Evolutionary conservation across 2,797 vertebrate species (phyloP).

Genomic region (Vipera latastei): DNA sequence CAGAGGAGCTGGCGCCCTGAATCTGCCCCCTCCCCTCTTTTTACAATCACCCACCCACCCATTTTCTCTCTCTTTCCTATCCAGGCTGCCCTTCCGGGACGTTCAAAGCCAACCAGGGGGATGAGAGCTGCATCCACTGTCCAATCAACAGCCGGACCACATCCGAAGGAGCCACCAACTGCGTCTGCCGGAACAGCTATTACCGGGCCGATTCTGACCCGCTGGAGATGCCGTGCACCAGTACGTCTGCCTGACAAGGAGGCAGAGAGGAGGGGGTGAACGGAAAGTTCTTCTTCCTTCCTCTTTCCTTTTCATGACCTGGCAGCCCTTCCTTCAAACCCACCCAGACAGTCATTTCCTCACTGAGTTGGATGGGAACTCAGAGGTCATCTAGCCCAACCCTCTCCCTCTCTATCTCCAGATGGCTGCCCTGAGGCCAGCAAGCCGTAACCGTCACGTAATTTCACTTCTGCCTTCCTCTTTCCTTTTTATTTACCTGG

Average conservation of each 20-base stretch:
- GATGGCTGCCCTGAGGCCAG: not conserved
- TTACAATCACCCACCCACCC: not conserved
- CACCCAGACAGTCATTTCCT: no score
- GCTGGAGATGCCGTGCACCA: conserved; percentile 90
- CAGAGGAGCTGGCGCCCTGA: no score
- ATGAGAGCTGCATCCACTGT: conserved; percentile 84
- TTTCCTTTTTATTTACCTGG: not conserved
- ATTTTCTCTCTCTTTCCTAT: conserved; percentile 32
- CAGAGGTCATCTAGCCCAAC: no score
- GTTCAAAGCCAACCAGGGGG: conserved; percentile 93
- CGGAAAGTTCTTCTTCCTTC: not conserved
- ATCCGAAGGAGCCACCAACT: conserved; percentile 87
- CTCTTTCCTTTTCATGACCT: no score
- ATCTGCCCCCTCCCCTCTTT: not conserved
- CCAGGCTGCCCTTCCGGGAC: conserved; percentile 86
- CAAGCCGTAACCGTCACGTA: not conserved
- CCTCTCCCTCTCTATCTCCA: not conserved
- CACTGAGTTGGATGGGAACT: not conserved
- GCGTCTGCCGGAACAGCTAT: conserved; percentile 85
- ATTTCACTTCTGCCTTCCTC: not conserved
- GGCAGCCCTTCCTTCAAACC: no score
- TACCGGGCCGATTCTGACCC: conserved; percentile 89
- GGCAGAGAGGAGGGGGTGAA: not conserved
- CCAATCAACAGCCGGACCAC: conserved; percentile 92
- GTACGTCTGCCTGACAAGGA: conserved; percentile 69